A percentile compares a stretch with the other conserved stretches of the same genome.
phyloP scores from a whole-genome alignment of 2,888 invertebrate genomes.

The Anarsia innoxiella region DNA sequence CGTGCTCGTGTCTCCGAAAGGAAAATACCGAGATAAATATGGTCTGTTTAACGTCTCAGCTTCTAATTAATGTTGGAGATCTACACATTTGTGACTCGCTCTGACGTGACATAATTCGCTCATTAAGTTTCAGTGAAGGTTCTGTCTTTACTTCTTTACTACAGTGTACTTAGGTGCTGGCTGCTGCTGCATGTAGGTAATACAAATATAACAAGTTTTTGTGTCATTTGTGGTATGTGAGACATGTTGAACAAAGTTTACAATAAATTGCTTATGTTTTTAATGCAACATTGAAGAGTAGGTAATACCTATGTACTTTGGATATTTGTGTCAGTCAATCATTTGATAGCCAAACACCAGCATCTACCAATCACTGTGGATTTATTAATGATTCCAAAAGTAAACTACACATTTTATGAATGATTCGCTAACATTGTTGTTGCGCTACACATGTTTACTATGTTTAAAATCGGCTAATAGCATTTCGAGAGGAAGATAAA shows the following conservation, averaged over 20 bases:
- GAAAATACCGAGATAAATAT: conserved; percentile 44
- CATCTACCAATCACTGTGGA: too few species aligned
- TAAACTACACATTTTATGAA: conserved; percentile 21
- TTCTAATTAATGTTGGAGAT: conserved; percentile 29
- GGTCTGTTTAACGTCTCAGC: conserved; percentile 24
- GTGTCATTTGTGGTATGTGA: too few species aligned
- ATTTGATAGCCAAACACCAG: too few species aligned
- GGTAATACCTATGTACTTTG: conserved; percentile 15
- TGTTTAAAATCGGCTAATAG: conserved; percentile 5
- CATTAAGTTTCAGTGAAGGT: conserved; percentile 1
- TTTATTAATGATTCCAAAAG: too few species aligned
- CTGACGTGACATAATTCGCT: conserved; percentile 6
- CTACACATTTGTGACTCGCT: conserved; percentile 27
- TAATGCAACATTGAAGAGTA: too few species aligned
- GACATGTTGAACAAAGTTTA: too few species aligned
- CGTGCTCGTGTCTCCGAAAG: conserved; percentile 21
- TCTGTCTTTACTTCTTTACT: background rate
- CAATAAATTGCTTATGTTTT: too few species aligned
- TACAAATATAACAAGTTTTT: too few species aligned
- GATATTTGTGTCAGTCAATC: too few species aligned
- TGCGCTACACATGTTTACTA: conserved; percentile 43
- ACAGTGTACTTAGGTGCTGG: too few species aligned
- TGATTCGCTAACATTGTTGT: conserved; percentile 25
- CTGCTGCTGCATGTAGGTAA: too few species aligned
- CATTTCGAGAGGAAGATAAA: conserved; percentile 33